Conservation (phyloP, 2,113 vertebrate species). For the Rhipidura dahli region DNA sequence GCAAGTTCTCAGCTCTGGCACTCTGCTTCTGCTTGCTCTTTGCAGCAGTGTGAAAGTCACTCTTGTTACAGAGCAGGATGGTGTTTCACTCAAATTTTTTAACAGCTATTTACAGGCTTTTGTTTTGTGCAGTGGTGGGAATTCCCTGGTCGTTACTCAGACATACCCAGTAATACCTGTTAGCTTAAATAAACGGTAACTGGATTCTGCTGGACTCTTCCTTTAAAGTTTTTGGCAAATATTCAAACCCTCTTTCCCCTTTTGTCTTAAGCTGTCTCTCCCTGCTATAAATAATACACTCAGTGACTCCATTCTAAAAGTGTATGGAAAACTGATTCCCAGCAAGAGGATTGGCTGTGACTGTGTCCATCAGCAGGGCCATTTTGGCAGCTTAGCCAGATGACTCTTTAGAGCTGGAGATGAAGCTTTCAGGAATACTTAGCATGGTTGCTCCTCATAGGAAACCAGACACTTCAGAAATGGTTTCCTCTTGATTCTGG, state of each 20-base stretch:
- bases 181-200: neutral
- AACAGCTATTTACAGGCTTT: neutral
- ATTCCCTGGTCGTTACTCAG: neutral
- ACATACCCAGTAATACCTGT: neutral
- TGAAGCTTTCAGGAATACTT: neutral
- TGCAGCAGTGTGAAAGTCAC: neutral
- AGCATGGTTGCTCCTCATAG: neutral
- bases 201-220: neutral
- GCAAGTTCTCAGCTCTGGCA: neutral
- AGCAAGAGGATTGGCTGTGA: neutral
- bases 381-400: neutral
- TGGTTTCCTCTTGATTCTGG: conserved; percentile 62
- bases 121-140: neutral
- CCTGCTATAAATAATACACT: neutral
- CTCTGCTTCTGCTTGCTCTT: neutral
- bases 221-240: neutral
- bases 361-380: neutral
- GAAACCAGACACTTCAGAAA: conserved; percentile 47
- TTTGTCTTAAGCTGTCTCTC: neutral
- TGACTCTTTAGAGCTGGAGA: neutral
- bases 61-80: neutral
- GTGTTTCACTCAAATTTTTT: neutral
- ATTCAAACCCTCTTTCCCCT: neutral
- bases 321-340: neutral
- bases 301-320: neutral